A percentile compares a stretch with the other conserved stretches of the same genome.
Conservation (phyloP, 2,888 invertebrate genomes). For the Cephonodes hylas region DNA sequence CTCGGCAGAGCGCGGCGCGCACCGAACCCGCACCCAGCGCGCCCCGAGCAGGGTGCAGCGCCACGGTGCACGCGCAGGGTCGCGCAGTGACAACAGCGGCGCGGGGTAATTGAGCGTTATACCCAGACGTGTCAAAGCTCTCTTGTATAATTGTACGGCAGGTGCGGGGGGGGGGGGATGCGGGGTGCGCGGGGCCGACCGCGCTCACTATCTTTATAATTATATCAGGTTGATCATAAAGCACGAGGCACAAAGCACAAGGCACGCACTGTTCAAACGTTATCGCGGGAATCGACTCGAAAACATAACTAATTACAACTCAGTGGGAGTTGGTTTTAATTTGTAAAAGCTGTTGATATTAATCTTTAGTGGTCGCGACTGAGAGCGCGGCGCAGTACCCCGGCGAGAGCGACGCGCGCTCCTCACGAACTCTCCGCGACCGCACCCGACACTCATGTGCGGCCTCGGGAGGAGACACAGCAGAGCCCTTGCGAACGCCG, state of each 20-base stretch:
- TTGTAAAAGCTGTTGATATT: conserved; percentile 5
- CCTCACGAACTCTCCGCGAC: too few relatives aligned
- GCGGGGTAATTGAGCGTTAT: background rate
- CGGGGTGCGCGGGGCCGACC: background rate
- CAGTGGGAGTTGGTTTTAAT: conserved; percentile 12
- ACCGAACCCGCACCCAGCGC: too few relatives aligned
- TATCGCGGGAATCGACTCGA: conserved; percentile 9
- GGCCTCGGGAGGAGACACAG: too few relatives aligned
- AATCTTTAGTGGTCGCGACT: background rate
- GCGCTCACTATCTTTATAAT: conserved; percentile 4
- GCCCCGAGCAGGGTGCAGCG: too few relatives aligned
- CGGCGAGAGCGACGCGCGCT: background rate
- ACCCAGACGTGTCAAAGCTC: background rate
- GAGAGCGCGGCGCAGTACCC: background rate
- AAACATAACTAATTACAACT: conserved; percentile 10
- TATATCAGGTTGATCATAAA: background rate
- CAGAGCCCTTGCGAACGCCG: too few relatives aligned
- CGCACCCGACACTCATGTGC: too few relatives aligned
- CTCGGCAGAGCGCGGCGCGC: too few relatives aligned
- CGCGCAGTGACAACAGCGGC: too few relatives aligned
- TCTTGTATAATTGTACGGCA: background rate
- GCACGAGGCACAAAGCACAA: background rate
- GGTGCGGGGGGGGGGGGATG: background rate
- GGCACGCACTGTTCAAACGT: background rate
- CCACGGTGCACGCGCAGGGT: too few relatives aligned